Evolutionary conservation across 2,797 vertebrate genomes (phyloP), one percentile per base, ranked within the genome.

Genomic region (Anguilla pacifica): DNA sequence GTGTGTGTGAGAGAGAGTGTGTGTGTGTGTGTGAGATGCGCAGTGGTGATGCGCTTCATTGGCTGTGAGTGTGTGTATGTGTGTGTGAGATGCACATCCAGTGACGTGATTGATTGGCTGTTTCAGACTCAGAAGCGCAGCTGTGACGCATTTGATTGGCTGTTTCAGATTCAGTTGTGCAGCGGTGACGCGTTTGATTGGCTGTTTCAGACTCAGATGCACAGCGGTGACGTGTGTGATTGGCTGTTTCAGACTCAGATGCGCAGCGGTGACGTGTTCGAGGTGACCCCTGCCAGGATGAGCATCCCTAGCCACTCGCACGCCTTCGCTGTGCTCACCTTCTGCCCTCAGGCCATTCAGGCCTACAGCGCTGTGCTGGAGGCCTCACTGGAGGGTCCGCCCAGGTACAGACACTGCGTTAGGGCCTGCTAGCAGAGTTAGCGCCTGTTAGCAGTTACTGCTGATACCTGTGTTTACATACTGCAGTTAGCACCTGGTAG

Each of bases 361-460:
- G 92, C n/a, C 46, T 97, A 97, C 86, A 88, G 95, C 53, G 96
- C 96, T 22, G 85, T 93, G 88, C 97, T 97, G 0, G 96, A 96
- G 90, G 97, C 95, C 43, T 90, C 90, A 0, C 87, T 97, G 28
- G 96, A 97, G 25, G 90, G 92, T 49, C 22, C 89, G 0, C 53
- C 94, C 88, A 95, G 96, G 97, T 97, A 49, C 43, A 0, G 43
- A 6, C 6, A 35, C 15, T 3, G 39, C 22, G 39, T 46, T 25
- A 49, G 13, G 17, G 17, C 22, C 2, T 61, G 57, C 22, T 28
- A 9, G 35, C 15, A 1, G 39, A 46, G 39, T 46, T 25, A 49
- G 13, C n/a, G 5, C 22, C 2, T 61, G 57, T 7, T 28, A 9
- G 1, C 35, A 35, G 35, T 35, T 35, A 35, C 35, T 35, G 35